These are phyloP conservation scores for Leucopsar rothschildi DNA, from an alignment of 2,113 vertebrate genomes.

Conservation along the genomic window DNA sequence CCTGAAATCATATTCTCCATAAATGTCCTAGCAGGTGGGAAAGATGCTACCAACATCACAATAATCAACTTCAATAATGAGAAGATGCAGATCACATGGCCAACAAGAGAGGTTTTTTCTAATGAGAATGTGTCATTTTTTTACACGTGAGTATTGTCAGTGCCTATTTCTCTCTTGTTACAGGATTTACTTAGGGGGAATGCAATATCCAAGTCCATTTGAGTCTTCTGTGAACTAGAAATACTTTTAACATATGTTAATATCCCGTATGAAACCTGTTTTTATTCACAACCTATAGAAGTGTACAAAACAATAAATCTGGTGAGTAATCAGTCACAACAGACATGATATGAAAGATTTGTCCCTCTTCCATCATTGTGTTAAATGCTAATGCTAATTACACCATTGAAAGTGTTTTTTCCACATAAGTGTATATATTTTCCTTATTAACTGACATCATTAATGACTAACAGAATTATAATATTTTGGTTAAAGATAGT, in stretches of 20 bases:
- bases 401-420: background rate
- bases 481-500: background rate
- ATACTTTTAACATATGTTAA: background rate
- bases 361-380: background rate
- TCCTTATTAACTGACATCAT: background rate
- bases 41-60: background rate
- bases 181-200: background rate
- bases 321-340: background rate
- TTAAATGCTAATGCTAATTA: background rate
- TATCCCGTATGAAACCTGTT: background rate
- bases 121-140: conserved; percentile 35
- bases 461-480: background rate
- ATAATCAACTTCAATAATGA: conserved; percentile 62
- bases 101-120: background rate
- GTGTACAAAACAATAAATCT: background rate
- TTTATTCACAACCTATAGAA: background rate
- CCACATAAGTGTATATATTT: background rate
- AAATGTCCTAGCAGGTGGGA: background rate
- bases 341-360: background rate
- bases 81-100: conserved; percentile 52
- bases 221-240: background rate
- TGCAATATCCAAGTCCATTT: background rate
- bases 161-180: background rate
- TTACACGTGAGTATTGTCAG: conserved; percentile 55
- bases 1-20: background rate